phyloP scores from a whole-genome alignment of 2,113 vertebrate genomes.

The Brachypodius melanocephalos region DNA sequence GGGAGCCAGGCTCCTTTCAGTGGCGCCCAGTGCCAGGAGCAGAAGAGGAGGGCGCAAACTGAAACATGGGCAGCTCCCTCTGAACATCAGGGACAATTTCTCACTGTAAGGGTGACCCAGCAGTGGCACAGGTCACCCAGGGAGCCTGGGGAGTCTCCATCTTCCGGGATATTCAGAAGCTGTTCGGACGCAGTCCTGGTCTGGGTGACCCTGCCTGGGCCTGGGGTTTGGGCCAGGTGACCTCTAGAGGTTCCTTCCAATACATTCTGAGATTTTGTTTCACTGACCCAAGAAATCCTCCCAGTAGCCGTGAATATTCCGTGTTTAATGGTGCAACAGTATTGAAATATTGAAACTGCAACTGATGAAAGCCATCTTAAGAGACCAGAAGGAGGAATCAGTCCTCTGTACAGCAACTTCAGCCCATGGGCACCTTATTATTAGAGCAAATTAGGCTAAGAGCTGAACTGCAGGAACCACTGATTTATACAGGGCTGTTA shows the following conservation, averaged over 20 bases:
- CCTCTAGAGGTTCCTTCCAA: not conserved
- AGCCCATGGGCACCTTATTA: not conserved
- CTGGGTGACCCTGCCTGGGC: not conserved
- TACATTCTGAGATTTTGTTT: not conserved
- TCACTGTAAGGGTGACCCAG: accelerated
- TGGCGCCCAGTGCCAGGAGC: not conserved
- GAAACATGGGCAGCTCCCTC: not conserved
- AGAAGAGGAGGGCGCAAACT: not conserved
- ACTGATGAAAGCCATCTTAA: not conserved
- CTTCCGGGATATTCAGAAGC: not conserved
- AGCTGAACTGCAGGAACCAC: not conserved
- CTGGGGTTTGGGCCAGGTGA: not conserved
- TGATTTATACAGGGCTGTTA: not conserved
- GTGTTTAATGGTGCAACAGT: not conserved
- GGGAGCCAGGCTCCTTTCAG: not conserved
- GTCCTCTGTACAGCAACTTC: not conserved
- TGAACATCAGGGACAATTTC: not conserved
- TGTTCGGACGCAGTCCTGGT: accelerated
- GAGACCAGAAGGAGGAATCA: not conserved
- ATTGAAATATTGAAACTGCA: not conserved
- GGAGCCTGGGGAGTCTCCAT: not conserved
- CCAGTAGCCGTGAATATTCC: not conserved
- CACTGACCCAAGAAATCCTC: not conserved
- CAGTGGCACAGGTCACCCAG: not conserved
- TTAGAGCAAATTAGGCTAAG: not conserved